Evolutionary conservation across 2,888 invertebrate species (phyloP).

Genomic region (Leptopilina myrica): DNA sequence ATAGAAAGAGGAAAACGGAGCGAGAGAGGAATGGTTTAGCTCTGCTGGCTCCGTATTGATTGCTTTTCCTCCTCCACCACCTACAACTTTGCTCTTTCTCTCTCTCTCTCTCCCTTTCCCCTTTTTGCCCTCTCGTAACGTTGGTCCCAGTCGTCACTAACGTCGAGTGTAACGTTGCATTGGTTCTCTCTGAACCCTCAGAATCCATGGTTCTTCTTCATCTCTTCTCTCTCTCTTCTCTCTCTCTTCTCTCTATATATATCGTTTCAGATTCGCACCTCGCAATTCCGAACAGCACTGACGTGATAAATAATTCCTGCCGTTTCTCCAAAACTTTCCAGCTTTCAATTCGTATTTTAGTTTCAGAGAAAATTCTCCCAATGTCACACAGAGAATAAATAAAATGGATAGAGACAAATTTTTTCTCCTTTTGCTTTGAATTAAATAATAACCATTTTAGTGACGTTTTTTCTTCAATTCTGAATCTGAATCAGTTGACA

Average conservation of each 20-base stretch:
- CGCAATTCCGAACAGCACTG: slow-evolving; percentile 39
- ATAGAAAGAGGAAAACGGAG: slow-evolving; percentile 43
- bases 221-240: slow-evolving; percentile 2
- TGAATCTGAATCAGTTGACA: no score
- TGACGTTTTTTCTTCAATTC: no score
- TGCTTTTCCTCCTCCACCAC: slow-evolving; percentile 69
- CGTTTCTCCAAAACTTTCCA: neutral
- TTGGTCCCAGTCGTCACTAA: slow-evolving; percentile 53
- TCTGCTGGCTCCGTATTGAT: slow-evolving; percentile 74
- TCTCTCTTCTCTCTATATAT: neutral
- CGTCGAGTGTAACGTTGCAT: slow-evolving; percentile 54
- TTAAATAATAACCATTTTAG: no score
- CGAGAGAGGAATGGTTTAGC: slow-evolving; percentile 71
- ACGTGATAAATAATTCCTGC: slow-evolving; percentile 27
- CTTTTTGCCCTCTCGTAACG: slow-evolving; percentile 39
- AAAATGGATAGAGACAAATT: no score
- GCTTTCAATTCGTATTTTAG: neutral
- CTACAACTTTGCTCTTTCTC: slow-evolving; percentile 57
- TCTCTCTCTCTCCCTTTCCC: slow-evolving; percentile 43
- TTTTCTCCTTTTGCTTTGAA: no score
- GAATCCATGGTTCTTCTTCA: slow-evolving; percentile 36
- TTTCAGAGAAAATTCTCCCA: neutral
- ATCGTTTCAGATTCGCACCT: slow-evolving; percentile 39
- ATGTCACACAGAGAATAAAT: neutral
- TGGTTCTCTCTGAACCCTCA: slow-evolving; percentile 43